Conservation (phyloP, 2,113 vertebrate species). For the Oceanites oceanicus region DNA sequence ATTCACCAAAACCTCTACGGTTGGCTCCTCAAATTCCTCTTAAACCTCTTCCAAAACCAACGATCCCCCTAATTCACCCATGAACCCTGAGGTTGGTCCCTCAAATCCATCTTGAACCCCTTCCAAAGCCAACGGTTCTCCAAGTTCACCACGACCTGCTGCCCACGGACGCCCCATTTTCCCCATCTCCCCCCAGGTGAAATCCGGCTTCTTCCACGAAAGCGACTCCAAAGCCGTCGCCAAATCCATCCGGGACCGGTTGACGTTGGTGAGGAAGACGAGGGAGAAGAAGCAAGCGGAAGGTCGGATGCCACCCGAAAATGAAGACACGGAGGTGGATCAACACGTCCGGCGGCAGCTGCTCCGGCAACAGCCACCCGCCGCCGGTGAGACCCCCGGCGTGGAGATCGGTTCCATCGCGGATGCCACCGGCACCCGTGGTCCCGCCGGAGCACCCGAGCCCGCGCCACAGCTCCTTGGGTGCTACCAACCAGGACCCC, state of each 20-base stretch:
- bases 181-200: background rate
- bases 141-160: background rate
- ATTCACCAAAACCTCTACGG: too few species aligned
- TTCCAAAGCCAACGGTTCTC: background rate
- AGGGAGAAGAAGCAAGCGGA: background rate
- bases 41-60: too few species aligned
- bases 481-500: background rate
- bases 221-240: background rate
- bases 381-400: background rate
- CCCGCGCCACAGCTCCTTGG: background rate
- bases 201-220: background rate
- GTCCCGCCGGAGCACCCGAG: background rate
- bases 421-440: background rate
- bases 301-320: background rate
- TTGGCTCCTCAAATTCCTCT: too few species aligned
- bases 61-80: too few species aligned
- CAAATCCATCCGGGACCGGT: background rate
- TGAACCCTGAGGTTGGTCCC: rapidly evolving
- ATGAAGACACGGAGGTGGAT: background rate
- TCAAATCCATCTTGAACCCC: too few species aligned
- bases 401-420: rapidly evolving
- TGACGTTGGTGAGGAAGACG: background rate
- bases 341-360: background rate
- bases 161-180: background rate
- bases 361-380: background rate